A percentile compares a stretch with the other conserved stretches of the same genome.
These are phyloP conservation scores for Sanderia malayensis DNA, from an alignment of 30 jellyfish, hydroid and myxozoan species.

Conservation along the genomic window DNA sequence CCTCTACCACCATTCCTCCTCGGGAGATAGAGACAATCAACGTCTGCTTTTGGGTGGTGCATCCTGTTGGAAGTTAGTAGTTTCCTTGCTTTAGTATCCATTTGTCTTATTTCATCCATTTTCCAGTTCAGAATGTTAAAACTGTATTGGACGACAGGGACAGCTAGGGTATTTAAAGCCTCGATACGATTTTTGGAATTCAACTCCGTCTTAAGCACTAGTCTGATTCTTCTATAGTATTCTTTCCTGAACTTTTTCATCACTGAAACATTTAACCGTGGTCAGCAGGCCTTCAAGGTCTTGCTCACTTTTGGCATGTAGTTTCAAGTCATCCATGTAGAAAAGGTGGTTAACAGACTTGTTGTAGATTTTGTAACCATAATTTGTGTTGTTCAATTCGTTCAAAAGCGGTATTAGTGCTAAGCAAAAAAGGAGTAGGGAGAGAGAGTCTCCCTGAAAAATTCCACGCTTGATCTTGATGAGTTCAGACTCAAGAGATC, in stretches of 20 bases:
- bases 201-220: slow-evolving; percentile 14
- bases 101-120: slow-evolving; percentile 15
- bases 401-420: neutral
- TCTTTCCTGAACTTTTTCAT: slow-evolving; percentile 3
- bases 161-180: slow-evolving; percentile 37
- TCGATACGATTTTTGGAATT: slow-evolving; percentile 21
- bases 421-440: neutral
- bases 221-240: slow-evolving; percentile 38
- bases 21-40: slow-evolving; percentile 22
- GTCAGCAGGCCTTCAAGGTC: slow-evolving; percentile 16
- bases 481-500: neutral
- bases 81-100: slow-evolving; percentile 24
- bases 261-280: slow-evolving; percentile 17
- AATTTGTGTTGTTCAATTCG: neutral
- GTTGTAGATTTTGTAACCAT: neutral
- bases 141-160: slow-evolving; percentile 26
- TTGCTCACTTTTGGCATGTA: slow-evolving; percentile 24
- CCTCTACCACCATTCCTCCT: slow-evolving; percentile 29
- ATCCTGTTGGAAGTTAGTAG: slow-evolving; percentile 8
- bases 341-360: neutral
- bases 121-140: slow-evolving; percentile 27
- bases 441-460: neutral
- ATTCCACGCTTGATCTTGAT: neutral
- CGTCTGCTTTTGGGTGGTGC: slow-evolving; percentile 39
- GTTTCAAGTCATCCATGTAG: neutral